phyloP scores from a whole-genome alignment of 2,888 invertebrate species.

The Noctua comes region DNA sequence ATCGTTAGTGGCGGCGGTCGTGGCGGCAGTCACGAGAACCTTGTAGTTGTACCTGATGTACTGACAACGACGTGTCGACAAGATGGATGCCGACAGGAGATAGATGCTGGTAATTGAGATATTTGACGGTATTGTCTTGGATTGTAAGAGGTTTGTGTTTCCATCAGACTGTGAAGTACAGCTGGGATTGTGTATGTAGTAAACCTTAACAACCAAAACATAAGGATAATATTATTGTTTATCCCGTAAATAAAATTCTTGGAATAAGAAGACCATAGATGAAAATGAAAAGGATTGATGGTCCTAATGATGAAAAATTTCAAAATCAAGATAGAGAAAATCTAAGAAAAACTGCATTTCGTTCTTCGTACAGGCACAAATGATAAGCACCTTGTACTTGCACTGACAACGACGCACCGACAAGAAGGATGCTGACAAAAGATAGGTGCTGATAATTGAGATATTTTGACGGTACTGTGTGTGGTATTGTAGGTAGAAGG shows the following conservation, averaged over 20 bases:
- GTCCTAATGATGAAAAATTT: background rate
- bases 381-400: slow-evolving; percentile 35
- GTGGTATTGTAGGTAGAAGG: background rate
- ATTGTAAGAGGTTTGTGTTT: slow-evolving; percentile 7
- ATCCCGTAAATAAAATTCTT: background rate
- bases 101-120: slow-evolving; percentile 55
- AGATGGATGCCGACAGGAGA: slow-evolving; percentile 52
- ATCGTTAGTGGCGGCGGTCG: slow-evolving; percentile 49
- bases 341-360: background rate
- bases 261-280: too few relatives aligned
- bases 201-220: background rate
- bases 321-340: background rate
- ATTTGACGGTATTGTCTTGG: slow-evolving; percentile 40
- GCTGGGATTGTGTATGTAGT: background rate
- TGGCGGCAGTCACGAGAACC: slow-evolving; percentile 47
- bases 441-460: slow-evolving; percentile 51
- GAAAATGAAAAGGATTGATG: background rate
- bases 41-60: slow-evolving; percentile 52
- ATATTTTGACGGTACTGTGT: slow-evolving; percentile 46
- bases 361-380: background rate
- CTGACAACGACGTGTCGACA: slow-evolving; percentile 49
- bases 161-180: background rate
- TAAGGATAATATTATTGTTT: background rate
- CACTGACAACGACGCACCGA: slow-evolving; percentile 40
- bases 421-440: slow-evolving; percentile 50